These are phyloP conservation scores for Salvelinus fontinalis DNA, from an alignment of 2,113 vertebrate species.

Conservation along the genomic window DNA sequence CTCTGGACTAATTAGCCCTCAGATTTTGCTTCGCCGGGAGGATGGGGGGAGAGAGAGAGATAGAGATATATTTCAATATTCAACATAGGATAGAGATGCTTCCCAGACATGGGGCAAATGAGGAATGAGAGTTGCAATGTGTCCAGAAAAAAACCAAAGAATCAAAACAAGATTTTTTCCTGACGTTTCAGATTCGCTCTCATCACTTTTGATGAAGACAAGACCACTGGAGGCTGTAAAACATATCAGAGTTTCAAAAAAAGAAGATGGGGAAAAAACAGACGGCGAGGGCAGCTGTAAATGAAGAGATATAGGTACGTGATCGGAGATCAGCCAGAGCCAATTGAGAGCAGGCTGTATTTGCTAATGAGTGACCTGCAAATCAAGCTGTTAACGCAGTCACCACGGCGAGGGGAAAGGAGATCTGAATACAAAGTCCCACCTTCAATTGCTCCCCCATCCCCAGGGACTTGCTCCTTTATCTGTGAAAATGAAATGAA, in stretches of 20 bases:
- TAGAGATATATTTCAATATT: constrained; percentile 24
- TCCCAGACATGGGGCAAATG: constrained; percentile 21
- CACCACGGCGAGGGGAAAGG: background rate
- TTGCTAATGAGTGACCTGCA: constrained; percentile 50
- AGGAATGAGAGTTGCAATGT: constrained; percentile 18
- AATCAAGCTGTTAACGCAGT: constrained; percentile 24
- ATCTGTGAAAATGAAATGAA: constrained; percentile 37
- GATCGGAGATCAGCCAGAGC: background rate
- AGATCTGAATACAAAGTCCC: background rate
- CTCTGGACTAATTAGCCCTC: constrained; percentile 65
- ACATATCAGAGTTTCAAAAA: background rate
- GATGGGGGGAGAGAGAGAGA: constrained; percentile 5
- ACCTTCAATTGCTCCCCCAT: constrained; percentile 10
- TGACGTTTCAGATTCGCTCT: constrained; percentile 27
- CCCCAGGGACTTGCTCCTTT: constrained; percentile 34
- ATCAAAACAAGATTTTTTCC: constrained; percentile 51
- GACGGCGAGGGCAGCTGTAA: background rate
- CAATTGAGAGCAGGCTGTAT: constrained; percentile 18
- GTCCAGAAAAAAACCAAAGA: background rate
- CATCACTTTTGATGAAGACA: constrained; percentile 39
- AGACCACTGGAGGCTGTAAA: constrained; percentile 30
- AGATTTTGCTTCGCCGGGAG: constrained; percentile 46
- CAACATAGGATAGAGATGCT: constrained; percentile 36
- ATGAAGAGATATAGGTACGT: constrained; percentile 5
- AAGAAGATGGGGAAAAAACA: constrained; percentile 25